phyloP scores from a whole-genome alignment of 2,113 vertebrate species.

The Thunnus maccoyii region DNA sequence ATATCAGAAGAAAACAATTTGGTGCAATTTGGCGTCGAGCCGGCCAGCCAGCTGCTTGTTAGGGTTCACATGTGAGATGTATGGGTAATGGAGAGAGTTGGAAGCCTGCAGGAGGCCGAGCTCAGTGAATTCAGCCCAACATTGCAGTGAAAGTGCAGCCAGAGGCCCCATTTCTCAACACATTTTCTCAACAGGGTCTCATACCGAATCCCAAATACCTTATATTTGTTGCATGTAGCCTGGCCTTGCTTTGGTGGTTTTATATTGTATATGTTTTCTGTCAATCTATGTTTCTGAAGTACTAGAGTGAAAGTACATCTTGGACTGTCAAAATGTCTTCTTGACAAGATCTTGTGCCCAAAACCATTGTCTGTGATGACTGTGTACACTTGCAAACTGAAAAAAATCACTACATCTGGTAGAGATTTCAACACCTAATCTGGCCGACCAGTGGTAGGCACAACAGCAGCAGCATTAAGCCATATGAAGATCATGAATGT shows the following conservation, averaged over 20 bases:
- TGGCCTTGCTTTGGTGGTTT: background rate
- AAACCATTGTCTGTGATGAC: too few species aligned
- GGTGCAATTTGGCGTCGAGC: conserved; percentile 24
- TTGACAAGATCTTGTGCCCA: too few species aligned
- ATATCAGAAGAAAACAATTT: conserved; percentile 39
- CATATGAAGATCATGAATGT: too few species aligned
- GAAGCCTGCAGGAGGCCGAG: conserved; percentile 15
- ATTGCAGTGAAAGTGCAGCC: background rate
- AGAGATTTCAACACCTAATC: too few species aligned
- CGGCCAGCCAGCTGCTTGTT: conserved; percentile 35
- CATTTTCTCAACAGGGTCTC: conserved; percentile 35
- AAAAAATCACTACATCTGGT: too few species aligned
- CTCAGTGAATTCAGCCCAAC: background rate
- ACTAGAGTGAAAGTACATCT: too few species aligned
- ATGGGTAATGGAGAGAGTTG: conserved; percentile 13
- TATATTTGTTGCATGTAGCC: background rate
- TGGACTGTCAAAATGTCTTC: too few species aligned
- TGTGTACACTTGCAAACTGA: too few species aligned
- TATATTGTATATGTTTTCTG: background rate
- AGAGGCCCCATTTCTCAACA: conserved; percentile 2
- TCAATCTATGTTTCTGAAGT: background rate
- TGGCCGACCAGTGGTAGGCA: too few species aligned
- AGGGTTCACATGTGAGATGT: conserved; percentile 34
- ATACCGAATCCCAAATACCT: conserved; percentile 12
- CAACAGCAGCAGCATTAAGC: too few species aligned